phyloP scores from a whole-genome alignment of 1,140 invertebrate species.

The Macrosteles quadrilineatus region DNA sequence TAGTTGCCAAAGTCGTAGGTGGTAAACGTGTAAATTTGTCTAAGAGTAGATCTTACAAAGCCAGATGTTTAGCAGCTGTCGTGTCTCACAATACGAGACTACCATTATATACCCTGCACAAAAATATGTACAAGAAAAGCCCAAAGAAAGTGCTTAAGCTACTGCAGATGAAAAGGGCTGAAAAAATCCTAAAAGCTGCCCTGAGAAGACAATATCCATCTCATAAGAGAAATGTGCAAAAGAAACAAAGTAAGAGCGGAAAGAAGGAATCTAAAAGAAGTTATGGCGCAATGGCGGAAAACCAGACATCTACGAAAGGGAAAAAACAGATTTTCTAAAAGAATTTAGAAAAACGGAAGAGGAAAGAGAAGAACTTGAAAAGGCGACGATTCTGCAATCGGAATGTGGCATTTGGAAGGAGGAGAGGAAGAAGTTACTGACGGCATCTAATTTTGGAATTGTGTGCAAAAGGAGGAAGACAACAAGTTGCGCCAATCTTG shows the following conservation, averaged over 20 bases:
- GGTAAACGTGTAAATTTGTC: background rate
- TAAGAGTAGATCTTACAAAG: background rate
- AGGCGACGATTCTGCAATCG: background rate
- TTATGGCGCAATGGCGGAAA: background rate
- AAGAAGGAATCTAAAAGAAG: background rate
- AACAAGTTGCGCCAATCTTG: background rate
- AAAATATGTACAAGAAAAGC: background rate
- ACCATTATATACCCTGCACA: background rate
- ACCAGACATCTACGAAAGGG: background rate
- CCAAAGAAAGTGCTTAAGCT: background rate
- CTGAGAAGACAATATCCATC: background rate
- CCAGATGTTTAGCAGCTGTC: slow-evolving; percentile 2
- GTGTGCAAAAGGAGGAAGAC: background rate
- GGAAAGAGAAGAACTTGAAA: too few species aligned
- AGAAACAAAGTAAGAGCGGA: background rate
- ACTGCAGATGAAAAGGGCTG: background rate
- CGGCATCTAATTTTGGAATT: background rate
- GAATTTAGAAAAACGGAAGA: background rate
- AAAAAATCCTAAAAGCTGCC: background rate
- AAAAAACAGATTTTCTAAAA: background rate
- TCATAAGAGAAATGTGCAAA: background rate
- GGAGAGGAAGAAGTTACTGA: background rate
- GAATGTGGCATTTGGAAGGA: background rate
- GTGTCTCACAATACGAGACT: background rate
- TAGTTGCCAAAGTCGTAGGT: background rate